These are phyloP conservation scores for Empis stercorea DNA, from an alignment of 2,888 invertebrate genomes.

Conservation along the genomic window DNA sequence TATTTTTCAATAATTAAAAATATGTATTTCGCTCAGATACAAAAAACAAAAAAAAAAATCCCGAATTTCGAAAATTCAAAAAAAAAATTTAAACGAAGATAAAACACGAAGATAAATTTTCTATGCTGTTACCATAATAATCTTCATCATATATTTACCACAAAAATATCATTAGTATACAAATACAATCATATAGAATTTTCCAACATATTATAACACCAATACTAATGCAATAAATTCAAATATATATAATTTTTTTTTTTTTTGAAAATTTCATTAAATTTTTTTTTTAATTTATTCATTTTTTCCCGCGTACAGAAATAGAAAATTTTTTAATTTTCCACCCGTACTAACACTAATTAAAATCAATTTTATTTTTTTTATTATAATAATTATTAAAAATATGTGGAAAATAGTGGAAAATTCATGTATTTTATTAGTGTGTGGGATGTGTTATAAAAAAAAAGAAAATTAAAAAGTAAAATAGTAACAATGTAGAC, in stretches of 20 bases:
- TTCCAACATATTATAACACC: too few species aligned
- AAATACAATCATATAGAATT: slow-evolving; percentile 10
- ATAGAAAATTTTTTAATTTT: slow-evolving; percentile 8
- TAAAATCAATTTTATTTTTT: too few species aligned
- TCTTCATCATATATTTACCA: slow-evolving; percentile 16
- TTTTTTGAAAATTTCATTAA: too few species aligned
- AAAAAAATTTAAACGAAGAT: slow-evolving; percentile 3
- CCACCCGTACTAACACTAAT: not conserved
- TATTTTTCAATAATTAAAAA: slow-evolving; percentile 10
- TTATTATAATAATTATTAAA: too few species aligned
- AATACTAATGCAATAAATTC: too few species aligned
- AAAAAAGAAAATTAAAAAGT: slow-evolving; percentile 10
- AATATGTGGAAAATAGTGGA: too few species aligned
- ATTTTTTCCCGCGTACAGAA: slow-evolving; percentile 6
- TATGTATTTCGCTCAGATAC: slow-evolving; percentile 11
- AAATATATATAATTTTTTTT: too few species aligned
- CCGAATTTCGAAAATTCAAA: slow-evolving; percentile 5
- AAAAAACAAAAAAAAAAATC: slow-evolving; percentile 6
- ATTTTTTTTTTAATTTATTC: too few species aligned
- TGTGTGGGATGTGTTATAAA: too few species aligned
- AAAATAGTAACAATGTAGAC: slow-evolving; percentile 11
- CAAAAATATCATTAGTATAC: slow-evolving; percentile 23
- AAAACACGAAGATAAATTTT: not conserved
- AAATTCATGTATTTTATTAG: too few species aligned
- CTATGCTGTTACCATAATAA: slow-evolving; percentile 12